Evolutionary conservation across 2,888 invertebrate genomes (phyloP).

Genomic region (Ormyrus labotus): DNA sequence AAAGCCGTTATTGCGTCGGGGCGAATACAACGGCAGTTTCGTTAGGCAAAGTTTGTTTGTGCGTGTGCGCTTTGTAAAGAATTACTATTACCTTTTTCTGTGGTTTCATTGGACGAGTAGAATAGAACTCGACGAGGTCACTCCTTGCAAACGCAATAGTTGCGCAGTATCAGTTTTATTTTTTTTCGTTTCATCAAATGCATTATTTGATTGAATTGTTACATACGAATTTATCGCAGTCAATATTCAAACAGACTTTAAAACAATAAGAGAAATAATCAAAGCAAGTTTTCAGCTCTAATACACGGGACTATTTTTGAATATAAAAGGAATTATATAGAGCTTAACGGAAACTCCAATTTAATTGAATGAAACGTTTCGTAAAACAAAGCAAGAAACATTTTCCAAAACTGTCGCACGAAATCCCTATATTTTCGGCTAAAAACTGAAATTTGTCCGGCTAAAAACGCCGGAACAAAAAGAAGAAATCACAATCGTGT

Average conservation of each 20-base stretch:
- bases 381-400: neutral
- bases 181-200: constrained; percentile 19
- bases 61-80: constrained; percentile 29
- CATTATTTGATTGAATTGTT: too few relatives aligned
- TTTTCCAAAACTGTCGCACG: neutral
- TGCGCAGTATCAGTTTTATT: neutral
- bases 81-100: constrained; percentile 26
- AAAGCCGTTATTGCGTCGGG: constrained; percentile 37
- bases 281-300: too few relatives aligned
- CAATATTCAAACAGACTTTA: too few relatives aligned
- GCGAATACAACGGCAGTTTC: neutral
- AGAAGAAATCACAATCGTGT: too few relatives aligned
- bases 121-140: constrained; percentile 12
- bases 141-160: neutral
- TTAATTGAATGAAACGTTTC: neutral
- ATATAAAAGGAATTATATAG: too few relatives aligned
- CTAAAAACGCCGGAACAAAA: too few relatives aligned
- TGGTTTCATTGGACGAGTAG: neutral
- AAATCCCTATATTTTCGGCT: neutral
- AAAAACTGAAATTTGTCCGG: neutral
- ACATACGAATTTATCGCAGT: too few relatives aligned
- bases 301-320: too few relatives aligned
- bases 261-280: too few relatives aligned
- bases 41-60: constrained; percentile 37
- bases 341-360: too few relatives aligned